Evolutionary conservation across 2,888 invertebrate species (phyloP).

Genomic region (Papilio gigon): DNA sequence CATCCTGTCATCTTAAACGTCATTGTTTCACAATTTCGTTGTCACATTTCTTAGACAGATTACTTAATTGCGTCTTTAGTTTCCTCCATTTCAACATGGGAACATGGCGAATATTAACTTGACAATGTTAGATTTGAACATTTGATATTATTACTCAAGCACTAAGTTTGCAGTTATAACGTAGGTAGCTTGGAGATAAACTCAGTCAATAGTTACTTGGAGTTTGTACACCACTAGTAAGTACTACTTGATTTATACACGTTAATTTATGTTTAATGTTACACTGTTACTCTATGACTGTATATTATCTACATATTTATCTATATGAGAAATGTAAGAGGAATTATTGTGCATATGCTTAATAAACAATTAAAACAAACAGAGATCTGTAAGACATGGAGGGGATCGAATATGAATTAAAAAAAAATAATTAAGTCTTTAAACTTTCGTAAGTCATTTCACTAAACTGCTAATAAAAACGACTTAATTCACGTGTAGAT

Average conservation of each 20-base stretch:
- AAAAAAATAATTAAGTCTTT: too few species aligned
- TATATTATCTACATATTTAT: constrained; percentile 13
- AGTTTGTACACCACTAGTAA: constrained; percentile 19
- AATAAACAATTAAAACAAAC: too few species aligned
- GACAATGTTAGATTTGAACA: constrained; percentile 34
- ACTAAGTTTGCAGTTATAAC: constrained; percentile 24
- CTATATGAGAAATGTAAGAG: not conserved
- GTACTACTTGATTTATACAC: constrained; percentile 15
- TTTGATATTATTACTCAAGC: constrained; percentile 24
- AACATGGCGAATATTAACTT: constrained; percentile 50
- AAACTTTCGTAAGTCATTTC: too few species aligned
- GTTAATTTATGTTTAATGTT: constrained; percentile 19
- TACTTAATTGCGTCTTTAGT: constrained; percentile 43
- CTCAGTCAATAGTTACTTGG: constrained; percentile 25
- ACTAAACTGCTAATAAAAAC: too few species aligned
- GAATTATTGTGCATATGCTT: not conserved
- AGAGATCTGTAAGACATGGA: too few species aligned
- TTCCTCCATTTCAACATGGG: constrained; percentile 51
- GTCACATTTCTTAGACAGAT: constrained; percentile 28
- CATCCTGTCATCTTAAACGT: constrained; percentile 16
- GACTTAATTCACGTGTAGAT: too few species aligned
- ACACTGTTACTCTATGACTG: constrained; percentile 6
- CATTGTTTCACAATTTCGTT: constrained; percentile 30
- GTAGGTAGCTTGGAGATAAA: constrained; percentile 24
- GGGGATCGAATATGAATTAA: too few species aligned